Evolutionary conservation across 2,797 vertebrate species (phyloP), one percentile per base, ranked within the genome.

Genomic region (Helostoma temminkii): DNA sequence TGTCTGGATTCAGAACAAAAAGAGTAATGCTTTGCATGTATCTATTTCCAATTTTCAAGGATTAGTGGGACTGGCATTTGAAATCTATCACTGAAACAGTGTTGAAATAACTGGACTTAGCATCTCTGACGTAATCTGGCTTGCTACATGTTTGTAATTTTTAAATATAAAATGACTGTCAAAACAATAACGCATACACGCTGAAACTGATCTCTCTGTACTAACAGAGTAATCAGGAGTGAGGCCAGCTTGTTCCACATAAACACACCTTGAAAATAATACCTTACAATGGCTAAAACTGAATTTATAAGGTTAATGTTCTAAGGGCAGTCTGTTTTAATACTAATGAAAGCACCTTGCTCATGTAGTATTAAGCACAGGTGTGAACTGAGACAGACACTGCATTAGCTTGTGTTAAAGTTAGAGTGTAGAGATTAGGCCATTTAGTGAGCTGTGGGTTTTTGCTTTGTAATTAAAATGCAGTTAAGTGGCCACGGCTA

Each of bases 391-490:
- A 65, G 74, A 64, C 74, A 66, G 75, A 50, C 48, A 11, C 68
- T 66, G 71, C 75, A 83, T 86, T 82, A 84, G 76, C 69, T 77
- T 21, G 46, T 76, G 77, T 81, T 85, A 85, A 80, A 74, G 78
- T 84, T 84, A 86, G 71, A 59, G 39, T 85, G 84, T 85, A 76
- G 62, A 87, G 81, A 88, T 88, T 78, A 85, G 76, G 64, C 66
- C 21, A 83, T 87, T 75, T 71, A 87, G 70, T 47, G 81, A 80
- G 74, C 84, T 84, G 74, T 80, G 74, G 56, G 72, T 89, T 90
- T 92, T 84, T 84, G 56, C 80, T 75, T 80, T 89, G 90, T 92
- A 91, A 94, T 94, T 93, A 93, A 91, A 91, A 91, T 85, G 80
- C 80, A 88, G 84, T 85, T 86, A 86, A 87, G 90, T 93, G 84